Conservation (phyloP, 2,113 vertebrate species). For the Herpetotheres cachinnans region DNA sequence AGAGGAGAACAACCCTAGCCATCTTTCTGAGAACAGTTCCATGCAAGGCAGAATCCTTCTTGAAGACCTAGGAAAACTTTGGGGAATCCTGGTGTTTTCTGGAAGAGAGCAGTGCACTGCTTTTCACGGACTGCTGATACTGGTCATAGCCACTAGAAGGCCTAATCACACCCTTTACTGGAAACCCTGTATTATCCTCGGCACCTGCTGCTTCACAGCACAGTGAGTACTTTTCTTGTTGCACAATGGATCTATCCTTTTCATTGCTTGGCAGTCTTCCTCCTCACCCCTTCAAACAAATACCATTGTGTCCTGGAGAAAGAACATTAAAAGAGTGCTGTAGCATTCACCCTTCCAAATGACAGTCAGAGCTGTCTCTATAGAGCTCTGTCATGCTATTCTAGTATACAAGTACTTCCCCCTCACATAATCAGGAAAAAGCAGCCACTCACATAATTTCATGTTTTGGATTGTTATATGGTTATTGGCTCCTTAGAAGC, state of each 20-base stretch:
- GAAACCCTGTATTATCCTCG: not conserved
- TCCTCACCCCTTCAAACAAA: not conserved
- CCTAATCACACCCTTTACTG: not conserved
- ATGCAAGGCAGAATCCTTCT: not conserved
- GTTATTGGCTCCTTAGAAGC: not conserved
- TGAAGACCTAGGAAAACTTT: not conserved
- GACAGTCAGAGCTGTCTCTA: not conserved
- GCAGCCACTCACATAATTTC: not conserved
- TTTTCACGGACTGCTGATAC: not conserved
- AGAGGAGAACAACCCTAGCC: not conserved
- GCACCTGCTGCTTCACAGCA: not conserved
- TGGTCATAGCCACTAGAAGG: not conserved
- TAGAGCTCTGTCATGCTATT: not conserved
- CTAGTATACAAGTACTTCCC: not conserved
- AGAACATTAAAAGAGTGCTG: not conserved
- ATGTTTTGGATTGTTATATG: not conserved
- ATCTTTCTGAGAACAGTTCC: not conserved
- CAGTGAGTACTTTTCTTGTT: not conserved
- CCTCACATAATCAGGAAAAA: not conserved
- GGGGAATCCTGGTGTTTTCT: not conserved
- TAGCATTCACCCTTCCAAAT: conserved; percentile 51
- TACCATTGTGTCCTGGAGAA: not conserved
- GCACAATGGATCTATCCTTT: not conserved
- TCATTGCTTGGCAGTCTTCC: not conserved
- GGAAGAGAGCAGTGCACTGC: not conserved